Evolutionary conservation across 2,113 vertebrate genomes (phyloP).

Genomic region (Setophaga coronata): DNA sequence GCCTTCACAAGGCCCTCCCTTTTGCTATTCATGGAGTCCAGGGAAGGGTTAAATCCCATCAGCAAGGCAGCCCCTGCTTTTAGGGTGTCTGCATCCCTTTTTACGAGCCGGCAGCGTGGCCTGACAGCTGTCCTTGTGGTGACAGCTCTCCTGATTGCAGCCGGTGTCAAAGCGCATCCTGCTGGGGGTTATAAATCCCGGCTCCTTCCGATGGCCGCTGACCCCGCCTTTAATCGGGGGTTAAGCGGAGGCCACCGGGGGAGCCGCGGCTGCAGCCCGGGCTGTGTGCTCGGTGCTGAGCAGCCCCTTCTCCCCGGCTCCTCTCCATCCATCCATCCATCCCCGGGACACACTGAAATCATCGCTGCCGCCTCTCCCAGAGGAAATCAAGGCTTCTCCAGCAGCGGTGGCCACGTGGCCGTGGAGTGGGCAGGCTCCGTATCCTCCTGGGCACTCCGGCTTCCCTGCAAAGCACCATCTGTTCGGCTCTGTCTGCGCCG

Average conservation of each 20-base stretch:
- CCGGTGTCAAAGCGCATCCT: conserved; percentile 73
- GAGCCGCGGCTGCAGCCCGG: neutral
- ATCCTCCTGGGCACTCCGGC: conserved; percentile 80
- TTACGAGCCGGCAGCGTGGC: conserved; percentile 55
- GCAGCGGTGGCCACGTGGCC: conserved; percentile 76
- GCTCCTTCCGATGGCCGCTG: conserved; percentile 68
- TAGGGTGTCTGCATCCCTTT: conserved; percentile 68
- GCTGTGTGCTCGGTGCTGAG: neutral
- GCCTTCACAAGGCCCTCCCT: neutral
- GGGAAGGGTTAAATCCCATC: conserved; percentile 52
- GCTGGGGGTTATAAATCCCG: conserved; percentile 76
- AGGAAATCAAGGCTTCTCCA: conserved; percentile 93
- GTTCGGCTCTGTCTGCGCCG: conserved; percentile 65
- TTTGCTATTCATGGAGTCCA: neutral
- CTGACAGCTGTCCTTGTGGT: conserved; percentile 81
- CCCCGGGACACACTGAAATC: conserved; percentile 57
- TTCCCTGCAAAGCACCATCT: conserved; percentile 76
- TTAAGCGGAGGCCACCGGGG: conserved; percentile 70
- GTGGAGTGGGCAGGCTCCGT: conserved; percentile 78
- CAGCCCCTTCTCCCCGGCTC: conserved; percentile 12
- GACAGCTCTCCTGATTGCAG: conserved; percentile 80
- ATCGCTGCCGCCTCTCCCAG: conserved; percentile 80
- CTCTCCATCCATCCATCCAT: conserved; percentile 3
- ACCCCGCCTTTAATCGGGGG: conserved; percentile 70
- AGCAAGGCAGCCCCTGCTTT: conserved; percentile 39